Evolutionary conservation across 2,113 vertebrate genomes (phyloP).

Genomic region (Phylloscopus whistleri): DNA sequence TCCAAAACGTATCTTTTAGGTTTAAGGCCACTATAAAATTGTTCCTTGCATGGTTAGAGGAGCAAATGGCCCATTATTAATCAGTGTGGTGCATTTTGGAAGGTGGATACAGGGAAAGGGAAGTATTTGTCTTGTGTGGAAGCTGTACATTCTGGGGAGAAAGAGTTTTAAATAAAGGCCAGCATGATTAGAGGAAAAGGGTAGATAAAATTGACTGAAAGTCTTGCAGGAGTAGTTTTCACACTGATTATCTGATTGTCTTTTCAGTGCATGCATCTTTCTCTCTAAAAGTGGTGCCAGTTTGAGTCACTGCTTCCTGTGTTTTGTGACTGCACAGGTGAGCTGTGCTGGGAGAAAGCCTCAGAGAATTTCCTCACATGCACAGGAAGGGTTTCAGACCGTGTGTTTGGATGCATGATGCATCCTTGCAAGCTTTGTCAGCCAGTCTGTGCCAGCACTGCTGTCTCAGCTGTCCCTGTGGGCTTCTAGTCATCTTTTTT

Average conservation of each 20-base stretch:
- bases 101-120: background rate
- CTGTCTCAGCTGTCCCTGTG: background rate
- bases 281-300: background rate
- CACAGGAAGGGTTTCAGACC: rapidly evolving
- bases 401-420: rapidly evolving
- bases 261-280: background rate
- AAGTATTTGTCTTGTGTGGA: background rate
- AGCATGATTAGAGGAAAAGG: background rate
- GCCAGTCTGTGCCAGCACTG: background rate
- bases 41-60: background rate
- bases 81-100: background rate
- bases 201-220: background rate
- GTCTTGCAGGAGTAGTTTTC: background rate
- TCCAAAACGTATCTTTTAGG: background rate
- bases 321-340: background rate
- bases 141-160: background rate
- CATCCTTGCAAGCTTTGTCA: background rate
- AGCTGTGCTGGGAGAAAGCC: background rate
- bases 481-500: background rate
- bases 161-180: background rate
- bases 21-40: background rate
- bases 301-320: background rate
- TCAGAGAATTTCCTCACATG: background rate
- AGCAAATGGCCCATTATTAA: background rate
- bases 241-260: background rate